These are phyloP conservation scores for Apis cerana DNA, from an alignment of 1,140 invertebrate species.

Conservation along the genomic window DNA sequence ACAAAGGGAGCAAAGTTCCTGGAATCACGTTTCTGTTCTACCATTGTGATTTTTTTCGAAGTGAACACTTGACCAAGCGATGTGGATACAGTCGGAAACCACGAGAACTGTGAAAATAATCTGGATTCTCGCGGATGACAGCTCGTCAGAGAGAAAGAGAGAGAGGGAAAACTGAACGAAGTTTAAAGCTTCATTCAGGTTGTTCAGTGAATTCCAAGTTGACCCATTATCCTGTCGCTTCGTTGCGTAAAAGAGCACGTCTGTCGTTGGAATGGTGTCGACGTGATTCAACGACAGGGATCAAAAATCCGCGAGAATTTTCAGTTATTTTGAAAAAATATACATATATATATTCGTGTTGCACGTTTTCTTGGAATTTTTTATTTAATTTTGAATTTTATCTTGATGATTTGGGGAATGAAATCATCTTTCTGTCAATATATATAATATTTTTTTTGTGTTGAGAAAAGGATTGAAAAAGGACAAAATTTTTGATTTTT, in stretches of 20 bases:
- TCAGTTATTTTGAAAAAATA: neutral
- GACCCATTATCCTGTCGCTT: slow-evolving; percentile 44
- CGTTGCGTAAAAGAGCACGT: slow-evolving; percentile 36
- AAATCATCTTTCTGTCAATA: neutral
- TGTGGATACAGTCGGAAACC: neutral
- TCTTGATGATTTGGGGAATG: too few species aligned
- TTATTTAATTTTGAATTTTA: neutral
- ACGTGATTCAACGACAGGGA: slow-evolving; percentile 20
- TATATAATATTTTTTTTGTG: too few species aligned
- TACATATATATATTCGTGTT: neutral
- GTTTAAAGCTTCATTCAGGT: slow-evolving; percentile 48
- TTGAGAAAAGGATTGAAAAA: neutral
- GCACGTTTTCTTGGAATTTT: neutral
- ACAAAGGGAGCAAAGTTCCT: neutral
- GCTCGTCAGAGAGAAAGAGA: neutral
- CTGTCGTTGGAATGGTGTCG: slow-evolving; percentile 9
- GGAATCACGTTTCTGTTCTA: neutral
- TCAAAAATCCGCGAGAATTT: neutral
- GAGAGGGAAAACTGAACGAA: neutral
- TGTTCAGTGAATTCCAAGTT: slow-evolving; percentile 55
- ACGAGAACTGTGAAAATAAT: slow-evolving; percentile 45
- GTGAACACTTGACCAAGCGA: neutral
- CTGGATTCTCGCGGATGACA: neutral
- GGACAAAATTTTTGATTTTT: too few species aligned
- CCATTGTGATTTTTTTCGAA: slow-evolving; percentile 10